A percentile compares a stretch with the other conserved stretches of the same genome.
Evolutionary conservation across 2,888 invertebrate species (phyloP).

Genomic region (Cephus sareptanus): DNA sequence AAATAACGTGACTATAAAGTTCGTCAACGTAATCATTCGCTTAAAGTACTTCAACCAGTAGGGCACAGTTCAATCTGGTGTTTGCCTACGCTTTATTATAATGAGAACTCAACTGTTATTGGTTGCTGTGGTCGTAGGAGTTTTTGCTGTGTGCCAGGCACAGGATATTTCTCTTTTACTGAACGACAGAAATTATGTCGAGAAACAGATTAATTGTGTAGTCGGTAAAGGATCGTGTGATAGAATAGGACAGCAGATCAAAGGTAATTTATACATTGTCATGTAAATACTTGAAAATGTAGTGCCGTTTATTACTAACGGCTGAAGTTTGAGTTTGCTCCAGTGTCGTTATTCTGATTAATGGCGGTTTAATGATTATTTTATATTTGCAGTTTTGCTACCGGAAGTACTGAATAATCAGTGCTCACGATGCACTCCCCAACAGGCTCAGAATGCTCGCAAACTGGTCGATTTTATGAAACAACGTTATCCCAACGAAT

Average conservation of each 20-base stretch:
- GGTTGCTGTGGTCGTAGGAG: constrained; percentile 6
- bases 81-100: not conserved
- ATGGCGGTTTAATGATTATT: not conserved
- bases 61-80: not conserved
- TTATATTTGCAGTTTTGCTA: constrained; percentile 63
- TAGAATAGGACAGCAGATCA: constrained; percentile 70
- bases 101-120: constrained; percentile 3
- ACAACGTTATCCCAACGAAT: constrained; percentile 69
- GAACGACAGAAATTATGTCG: constrained; percentile 2
- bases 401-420: constrained; percentile 70
- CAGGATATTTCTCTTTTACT: not conserved
- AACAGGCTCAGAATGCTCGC: constrained; percentile 68
- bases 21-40: not conserved
- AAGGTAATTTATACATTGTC: constrained; percentile 63
- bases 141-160: constrained; percentile 11
- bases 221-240: constrained; percentile 72
- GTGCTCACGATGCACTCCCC: constrained; percentile 68
- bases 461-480: constrained; percentile 69
- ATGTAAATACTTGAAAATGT: not conserved
- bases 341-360: not conserved
- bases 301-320: not conserved
- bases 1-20: not conserved
- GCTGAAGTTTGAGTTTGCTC: not conserved
- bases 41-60: not conserved
- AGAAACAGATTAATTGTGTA: constrained; percentile 70